These are phyloP conservation scores for Drosophila kanekoi DNA, from an alignment of 2,888 invertebrate species.

Conservation along the genomic window DNA sequence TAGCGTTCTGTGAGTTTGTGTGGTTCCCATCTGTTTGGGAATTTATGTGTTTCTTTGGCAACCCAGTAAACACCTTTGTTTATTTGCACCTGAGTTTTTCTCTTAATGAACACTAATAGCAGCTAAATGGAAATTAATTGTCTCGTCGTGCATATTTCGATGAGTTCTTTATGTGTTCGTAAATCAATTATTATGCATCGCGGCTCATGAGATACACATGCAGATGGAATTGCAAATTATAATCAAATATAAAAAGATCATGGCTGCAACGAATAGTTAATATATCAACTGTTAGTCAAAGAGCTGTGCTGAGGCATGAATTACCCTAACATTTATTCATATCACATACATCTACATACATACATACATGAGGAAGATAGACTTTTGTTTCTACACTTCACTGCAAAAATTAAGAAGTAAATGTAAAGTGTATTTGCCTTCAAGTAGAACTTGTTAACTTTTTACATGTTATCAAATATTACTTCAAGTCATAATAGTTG, in stretches of 20 bases:
- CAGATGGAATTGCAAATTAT: background rate
- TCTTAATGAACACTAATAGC: constrained; percentile 54
- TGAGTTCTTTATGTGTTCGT: background rate
- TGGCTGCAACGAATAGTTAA: too few relatives aligned
- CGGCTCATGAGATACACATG: constrained; percentile 37
- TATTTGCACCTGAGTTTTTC: constrained; percentile 39
- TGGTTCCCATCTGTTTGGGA: constrained; percentile 22
- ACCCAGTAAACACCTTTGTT: constrained; percentile 23
- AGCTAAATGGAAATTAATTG: constrained; percentile 64
- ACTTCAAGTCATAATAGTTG: too few relatives aligned
- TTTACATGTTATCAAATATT: too few relatives aligned
- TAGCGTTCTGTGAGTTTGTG: constrained; percentile 41
- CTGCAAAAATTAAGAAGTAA: too few relatives aligned
- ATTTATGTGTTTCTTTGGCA: constrained; percentile 21
- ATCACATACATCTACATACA: too few relatives aligned
- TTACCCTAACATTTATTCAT: too few relatives aligned
- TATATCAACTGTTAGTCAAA: background rate
- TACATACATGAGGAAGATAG: too few relatives aligned
- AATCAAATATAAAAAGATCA: background rate
- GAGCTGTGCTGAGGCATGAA: too few relatives aligned
- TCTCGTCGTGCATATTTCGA: constrained; percentile 20
- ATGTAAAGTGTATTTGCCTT: too few relatives aligned
- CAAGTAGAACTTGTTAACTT: too few relatives aligned
- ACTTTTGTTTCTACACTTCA: too few relatives aligned
- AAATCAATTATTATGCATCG: constrained; percentile 35